Base-by-base conservation (phyloP, 2,113 vertebrate genomes). In the Procavia capensis region DNA sequence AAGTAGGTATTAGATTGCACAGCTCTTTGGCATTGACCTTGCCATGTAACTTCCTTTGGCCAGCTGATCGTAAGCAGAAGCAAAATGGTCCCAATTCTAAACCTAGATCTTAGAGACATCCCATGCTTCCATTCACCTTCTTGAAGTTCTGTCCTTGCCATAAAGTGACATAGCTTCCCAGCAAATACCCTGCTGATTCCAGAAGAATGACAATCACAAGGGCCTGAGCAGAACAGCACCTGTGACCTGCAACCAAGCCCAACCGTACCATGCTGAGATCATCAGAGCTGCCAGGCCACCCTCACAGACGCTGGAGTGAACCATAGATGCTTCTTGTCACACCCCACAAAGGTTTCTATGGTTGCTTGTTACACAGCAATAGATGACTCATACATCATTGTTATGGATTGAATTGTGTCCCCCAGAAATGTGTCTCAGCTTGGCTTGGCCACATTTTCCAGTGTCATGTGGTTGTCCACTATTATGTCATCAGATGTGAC, bases 171-270 rank as follows among this genome's bases (percentile, higher is more conserved):
- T 27, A 10, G 34, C 31, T 59, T 36, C n/a, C n/a, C n/a, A n/a
- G n/a, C n/a, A 9, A 3, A 25, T 22, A 61, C 19, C 25, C 27
- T 63, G 17, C 8, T 41, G 11, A 17, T 47, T 25, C 4, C 45
- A 9, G 50, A 57, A 76, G 10, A 76, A 9, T 41, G 25, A 80
- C 31, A 85, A 19, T 27, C 34, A 63, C 17, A 7, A 5, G 54
- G 89, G 86, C 54, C 27, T 10, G 66, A 41, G n/a, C 24, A 27
- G 86, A 90, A 64, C 36, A 63, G 41, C 90, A 61, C 66, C 36
- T 43, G 11, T 36, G 34, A 36, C 11, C n/a, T 68, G 41, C 79
- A 90, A 20, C 36, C 64, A 75, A 16, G 2, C 27, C 19, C 19
- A 57, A 29, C 24, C 25, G 39, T 39, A 17, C 20, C 24, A 27